Percentiles rank a stretch among this genome's conserved stretches.
Evolutionary conservation across 2,113 vertebrate species (phyloP).

Genomic region (Oryzias celebensis): DNA sequence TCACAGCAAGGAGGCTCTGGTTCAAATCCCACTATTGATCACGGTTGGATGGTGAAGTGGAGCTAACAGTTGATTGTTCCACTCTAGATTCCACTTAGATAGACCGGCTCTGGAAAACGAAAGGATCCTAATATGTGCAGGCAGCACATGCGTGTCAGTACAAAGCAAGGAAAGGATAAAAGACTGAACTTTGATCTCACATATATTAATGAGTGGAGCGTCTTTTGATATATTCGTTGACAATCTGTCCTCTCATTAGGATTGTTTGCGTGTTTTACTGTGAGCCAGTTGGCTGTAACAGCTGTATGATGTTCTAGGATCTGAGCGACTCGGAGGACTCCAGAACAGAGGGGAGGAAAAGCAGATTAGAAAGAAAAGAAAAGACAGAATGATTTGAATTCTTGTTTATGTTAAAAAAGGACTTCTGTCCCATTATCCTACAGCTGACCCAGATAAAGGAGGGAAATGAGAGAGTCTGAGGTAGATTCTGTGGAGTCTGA

Average conservation of each 20-base stretch:
- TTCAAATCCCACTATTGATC: not conserved
- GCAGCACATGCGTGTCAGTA: slow-evolving; percentile 10
- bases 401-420: slow-evolving; percentile 15
- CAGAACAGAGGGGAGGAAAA: slow-evolving; percentile 23
- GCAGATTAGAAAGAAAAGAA: slow-evolving; percentile 4
- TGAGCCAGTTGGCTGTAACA: slow-evolving; percentile 35
- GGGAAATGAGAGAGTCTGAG: not conserved
- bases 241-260: slow-evolving; percentile 27
- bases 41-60: slow-evolving; percentile 10
- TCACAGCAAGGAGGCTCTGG: no score
- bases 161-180: slow-evolving; percentile 27
- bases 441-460: slow-evolving; percentile 14
- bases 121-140: not conserved
- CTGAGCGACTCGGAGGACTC: slow-evolving; percentile 17
- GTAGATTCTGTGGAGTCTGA: slow-evolving; percentile 29
- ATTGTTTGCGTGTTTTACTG: slow-evolving; percentile 23
- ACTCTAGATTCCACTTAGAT: slow-evolving; percentile 29
- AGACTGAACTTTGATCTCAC: slow-evolving; percentile 33
- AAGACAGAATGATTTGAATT: slow-evolving; percentile 4
- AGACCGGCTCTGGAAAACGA: slow-evolving; percentile 6
- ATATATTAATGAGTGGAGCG: slow-evolving; percentile 30
- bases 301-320: slow-evolving; percentile 29
- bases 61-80: slow-evolving; percentile 13
- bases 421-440: slow-evolving; percentile 36
- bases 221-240: slow-evolving; percentile 43